These are phyloP conservation scores for Drosophila cognata DNA, from an alignment of 2,888 invertebrate species.

Conservation along the genomic window DNA sequence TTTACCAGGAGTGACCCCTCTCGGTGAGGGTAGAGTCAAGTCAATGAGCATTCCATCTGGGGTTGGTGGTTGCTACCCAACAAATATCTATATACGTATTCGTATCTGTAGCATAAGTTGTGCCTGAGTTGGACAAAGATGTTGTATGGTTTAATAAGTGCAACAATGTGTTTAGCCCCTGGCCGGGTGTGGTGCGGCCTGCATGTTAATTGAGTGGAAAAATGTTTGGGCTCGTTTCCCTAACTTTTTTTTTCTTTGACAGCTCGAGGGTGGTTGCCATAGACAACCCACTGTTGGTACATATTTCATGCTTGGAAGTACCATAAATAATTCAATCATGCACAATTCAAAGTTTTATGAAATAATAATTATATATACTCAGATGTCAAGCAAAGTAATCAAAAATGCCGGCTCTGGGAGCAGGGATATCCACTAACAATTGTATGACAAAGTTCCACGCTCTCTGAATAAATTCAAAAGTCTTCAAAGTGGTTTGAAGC, in stretches of 20 bases:
- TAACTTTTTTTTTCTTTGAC: constrained; percentile 9
- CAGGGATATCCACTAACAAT: neutral
- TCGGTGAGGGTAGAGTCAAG: constrained; percentile 11
- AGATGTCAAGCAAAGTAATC: constrained; percentile 42
- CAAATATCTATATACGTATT: constrained; percentile 8
- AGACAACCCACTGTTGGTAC: constrained; percentile 10
- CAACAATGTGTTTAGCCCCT: constrained; percentile 72
- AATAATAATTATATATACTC: constrained; percentile 42
- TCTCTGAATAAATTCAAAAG: constrained; percentile 21
- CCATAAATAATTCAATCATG: constrained; percentile 57
- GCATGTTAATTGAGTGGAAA: constrained; percentile 79
- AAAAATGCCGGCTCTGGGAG: constrained; percentile 12
- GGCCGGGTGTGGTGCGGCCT: constrained; percentile 37
- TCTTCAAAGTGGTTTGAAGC: constrained; percentile 15
- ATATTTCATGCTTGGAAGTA: constrained; percentile 27
- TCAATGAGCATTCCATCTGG: constrained; percentile 34
- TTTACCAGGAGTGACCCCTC: neutral
- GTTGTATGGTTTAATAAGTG: constrained; percentile 70
- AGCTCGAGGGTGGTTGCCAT: constrained; percentile 31
- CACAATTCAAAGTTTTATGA: constrained; percentile 38
- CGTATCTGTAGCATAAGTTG: constrained; percentile 26
- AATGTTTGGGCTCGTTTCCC: constrained; percentile 42
- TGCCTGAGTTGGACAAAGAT: constrained; percentile 39
- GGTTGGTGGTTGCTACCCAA: constrained; percentile 21
- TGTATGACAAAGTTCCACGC: neutral